Evolutionary conservation across 2,888 invertebrate genomes (phyloP).

Genomic region (Acanthosepion pharaonis): DNA sequence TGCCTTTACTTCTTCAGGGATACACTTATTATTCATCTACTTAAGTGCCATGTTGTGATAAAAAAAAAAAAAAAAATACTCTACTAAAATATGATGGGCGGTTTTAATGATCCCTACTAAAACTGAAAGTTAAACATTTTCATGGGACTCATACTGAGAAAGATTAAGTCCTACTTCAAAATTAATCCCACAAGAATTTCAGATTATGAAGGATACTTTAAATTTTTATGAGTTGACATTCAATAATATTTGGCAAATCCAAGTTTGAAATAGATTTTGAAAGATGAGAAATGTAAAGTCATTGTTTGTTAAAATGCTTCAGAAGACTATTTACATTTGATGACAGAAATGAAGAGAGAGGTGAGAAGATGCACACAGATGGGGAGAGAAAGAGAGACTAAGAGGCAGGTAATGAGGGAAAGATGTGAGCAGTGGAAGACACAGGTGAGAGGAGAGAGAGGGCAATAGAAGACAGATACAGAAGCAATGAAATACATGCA

Average conservation of each 20-base stretch:
- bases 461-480: no score
- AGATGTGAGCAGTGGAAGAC: no score
- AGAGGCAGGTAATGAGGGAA: neutral
- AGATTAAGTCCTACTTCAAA: slow-evolving; percentile 1
- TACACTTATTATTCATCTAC: neutral
- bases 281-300: neutral
- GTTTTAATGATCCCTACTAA: neutral
- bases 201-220: neutral
- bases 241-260: neutral
- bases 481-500: neutral
- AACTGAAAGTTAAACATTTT: neutral
- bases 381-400: neutral
- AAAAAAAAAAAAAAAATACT: no score
- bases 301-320: neutral
- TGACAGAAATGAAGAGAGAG: neutral
- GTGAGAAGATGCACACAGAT: neutral
- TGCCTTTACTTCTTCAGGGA: neutral
- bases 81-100: no score
- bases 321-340: neutral
- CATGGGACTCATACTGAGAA: neutral
- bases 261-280: neutral
- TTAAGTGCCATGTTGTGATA: no score
- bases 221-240: neutral
- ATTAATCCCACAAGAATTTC: neutral
- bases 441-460: no score